A percentile compares a stretch with the other conserved stretches of the same genome.
Evolutionary conservation across 2,113 vertebrate species (phyloP).

Genomic region (Acanthochromis polyacanthus): DNA sequence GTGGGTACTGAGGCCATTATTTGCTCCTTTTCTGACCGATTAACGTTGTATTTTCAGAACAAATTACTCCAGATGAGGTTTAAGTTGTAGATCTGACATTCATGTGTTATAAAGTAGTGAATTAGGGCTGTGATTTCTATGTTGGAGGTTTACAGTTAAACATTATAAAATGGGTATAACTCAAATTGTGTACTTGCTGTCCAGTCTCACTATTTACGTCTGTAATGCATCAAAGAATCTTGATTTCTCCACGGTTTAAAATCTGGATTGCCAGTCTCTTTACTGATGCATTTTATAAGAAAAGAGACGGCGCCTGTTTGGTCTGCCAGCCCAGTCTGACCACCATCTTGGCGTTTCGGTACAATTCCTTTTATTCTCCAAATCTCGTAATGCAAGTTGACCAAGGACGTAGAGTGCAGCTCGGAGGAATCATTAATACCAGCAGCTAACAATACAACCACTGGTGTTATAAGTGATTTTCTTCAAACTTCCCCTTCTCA

Average conservation of each 20-base stretch:
- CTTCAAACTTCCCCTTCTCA: no score
- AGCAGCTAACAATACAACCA: background rate
- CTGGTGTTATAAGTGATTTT: no score
- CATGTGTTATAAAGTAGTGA: no score
- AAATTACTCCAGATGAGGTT: background rate
- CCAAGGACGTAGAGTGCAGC: background rate
- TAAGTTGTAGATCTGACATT: no score
- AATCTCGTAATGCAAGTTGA: background rate
- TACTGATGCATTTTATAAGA: constrained; percentile 35
- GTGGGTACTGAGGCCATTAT: background rate
- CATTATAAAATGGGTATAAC: background rate
- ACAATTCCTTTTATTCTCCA: background rate
- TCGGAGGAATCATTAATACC: background rate
- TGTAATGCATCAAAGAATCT: background rate
- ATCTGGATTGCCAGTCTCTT: constrained; percentile 11
- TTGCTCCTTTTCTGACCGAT: background rate
- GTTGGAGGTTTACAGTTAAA: no score
- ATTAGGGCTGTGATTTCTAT: background rate
- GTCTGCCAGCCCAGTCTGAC: constrained; percentile 25
- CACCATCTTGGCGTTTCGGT: constrained; percentile 13
- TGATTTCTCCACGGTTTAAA: background rate
- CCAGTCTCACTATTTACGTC: background rate
- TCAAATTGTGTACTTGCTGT: background rate
- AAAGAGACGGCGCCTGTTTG: constrained; percentile 35
- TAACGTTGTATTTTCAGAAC: background rate